Evolutionary conservation across 1,140 invertebrate genomes (phyloP).

Genomic region (Penaeus chinensis): DNA sequence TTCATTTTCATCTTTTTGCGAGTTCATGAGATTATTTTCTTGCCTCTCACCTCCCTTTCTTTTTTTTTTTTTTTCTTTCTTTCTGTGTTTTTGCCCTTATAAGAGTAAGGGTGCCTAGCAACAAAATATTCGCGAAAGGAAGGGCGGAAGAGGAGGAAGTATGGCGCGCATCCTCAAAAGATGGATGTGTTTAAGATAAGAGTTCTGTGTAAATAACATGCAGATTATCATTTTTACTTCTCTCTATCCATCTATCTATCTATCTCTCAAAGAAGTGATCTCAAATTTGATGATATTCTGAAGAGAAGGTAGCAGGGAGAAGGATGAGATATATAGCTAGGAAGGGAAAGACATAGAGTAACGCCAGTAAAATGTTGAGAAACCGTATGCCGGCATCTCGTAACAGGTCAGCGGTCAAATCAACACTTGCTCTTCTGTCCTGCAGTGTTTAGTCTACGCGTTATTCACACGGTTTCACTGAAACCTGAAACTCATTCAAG

Average conservation of each 20-base stretch:
- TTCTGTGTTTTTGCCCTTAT: no score
- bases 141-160: background rate
- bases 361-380: slow-evolving; percentile 4
- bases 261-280: background rate
- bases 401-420: no score
- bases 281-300: background rate
- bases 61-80: no score
- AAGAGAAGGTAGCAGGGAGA: background rate
- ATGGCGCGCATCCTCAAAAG: background rate
- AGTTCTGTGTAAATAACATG: background rate
- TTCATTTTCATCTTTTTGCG: no score
- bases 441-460: no score
- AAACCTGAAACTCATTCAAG: no score
- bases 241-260: background rate
- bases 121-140: background rate
- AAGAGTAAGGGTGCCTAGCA: background rate
- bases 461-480: no score
- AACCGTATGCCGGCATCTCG: no score
- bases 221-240: background rate
- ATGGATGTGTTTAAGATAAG: background rate
- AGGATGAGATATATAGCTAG: background rate
- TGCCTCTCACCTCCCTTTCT: no score
- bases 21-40: no score
- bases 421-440: no score
- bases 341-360: background rate